Conservation (phyloP, 2,888 invertebrate genomes). For the Asteroscopus sphinx region DNA sequence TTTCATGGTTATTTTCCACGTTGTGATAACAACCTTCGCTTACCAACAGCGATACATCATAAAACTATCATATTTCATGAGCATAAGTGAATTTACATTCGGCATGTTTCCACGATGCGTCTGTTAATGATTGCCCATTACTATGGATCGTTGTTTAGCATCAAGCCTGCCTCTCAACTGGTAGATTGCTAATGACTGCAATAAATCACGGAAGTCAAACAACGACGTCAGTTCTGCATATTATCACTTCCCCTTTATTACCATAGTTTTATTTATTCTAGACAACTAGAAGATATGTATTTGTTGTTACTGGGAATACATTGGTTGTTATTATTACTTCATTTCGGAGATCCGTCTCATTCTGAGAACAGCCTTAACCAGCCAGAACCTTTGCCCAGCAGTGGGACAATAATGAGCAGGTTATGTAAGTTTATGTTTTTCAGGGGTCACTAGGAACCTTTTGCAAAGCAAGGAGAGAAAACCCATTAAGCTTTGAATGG, state of each 20-base stretch:
- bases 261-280: conserved; percentile 30
- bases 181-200: conserved; percentile 58
- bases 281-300: conserved; percentile 17
- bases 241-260: conserved; percentile 48
- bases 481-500: too few species aligned
- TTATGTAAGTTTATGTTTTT: too few species aligned
- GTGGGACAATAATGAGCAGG: too few species aligned
- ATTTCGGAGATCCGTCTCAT: too few species aligned
- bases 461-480: too few species aligned
- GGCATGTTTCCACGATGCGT: conserved; percentile 39
- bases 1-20: conserved; percentile 36
- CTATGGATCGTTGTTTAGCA: conserved; percentile 44
- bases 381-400: too few species aligned
- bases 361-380: too few species aligned
- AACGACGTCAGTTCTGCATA: conserved; percentile 65
- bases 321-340: too few species aligned
- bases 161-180: conserved; percentile 49
- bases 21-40: conserved; percentile 30
- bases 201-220: conserved; percentile 71
- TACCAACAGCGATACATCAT: conserved; percentile 13
- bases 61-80: conserved; percentile 4
- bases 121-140: conserved; percentile 47
- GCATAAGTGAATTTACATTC: conserved; percentile 38
- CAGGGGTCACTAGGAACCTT: too few species aligned
- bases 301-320: conserved; percentile 7